Base-by-base conservation (phyloP, 2,113 vertebrate genomes). In the Corydoras maculifer region DNA sequence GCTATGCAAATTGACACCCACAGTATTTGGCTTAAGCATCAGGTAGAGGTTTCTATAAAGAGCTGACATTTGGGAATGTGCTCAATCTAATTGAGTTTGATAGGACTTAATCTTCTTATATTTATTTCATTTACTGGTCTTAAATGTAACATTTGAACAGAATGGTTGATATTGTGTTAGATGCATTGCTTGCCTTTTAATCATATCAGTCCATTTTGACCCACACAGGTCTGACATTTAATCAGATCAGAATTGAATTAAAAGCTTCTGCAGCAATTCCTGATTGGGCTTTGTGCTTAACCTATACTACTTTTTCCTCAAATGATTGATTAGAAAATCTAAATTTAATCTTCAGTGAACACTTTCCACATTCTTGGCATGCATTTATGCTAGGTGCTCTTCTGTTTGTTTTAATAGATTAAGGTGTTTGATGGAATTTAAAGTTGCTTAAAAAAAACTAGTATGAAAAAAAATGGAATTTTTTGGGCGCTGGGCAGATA, bases 311-410 rank as follows among this genome's bases (percentile, higher is more conserved):
- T 77, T 65, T 32, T 25, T 31, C 18, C 35, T 53, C 35, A 30
- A 29, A 49, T 74, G 58, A 68, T 64, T 68, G 43, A 74, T 74
- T 74, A 68, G 63, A 68, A 51, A 6, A 10, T n/a, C 25, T 9
- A 25, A 57, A 68, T 35, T 69, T 55, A 73, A 53, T 63, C 50
- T 51, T 32, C 15, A 25, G 51, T 35, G 14, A 48, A 14, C 57
- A 53, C 14, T n/a, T 1, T 0, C 68, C 57, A 25, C n/a, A 32
- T 43, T 43, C 35, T 43, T 43, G 35, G 35, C 35, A 43, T 43
- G 35, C 35, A 8, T 2, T 1, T 8, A 2, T 8, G 4, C 7
- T 0, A 2, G 35, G 35, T 43, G 35, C 35, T 43, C 35, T 1
- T 43, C 2, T 43, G 35, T 14, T 61, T 60, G 7, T 25, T 48